Conservation (phyloP, 2,113 vertebrate genomes). For the Anthoscopus minutus region DNA sequence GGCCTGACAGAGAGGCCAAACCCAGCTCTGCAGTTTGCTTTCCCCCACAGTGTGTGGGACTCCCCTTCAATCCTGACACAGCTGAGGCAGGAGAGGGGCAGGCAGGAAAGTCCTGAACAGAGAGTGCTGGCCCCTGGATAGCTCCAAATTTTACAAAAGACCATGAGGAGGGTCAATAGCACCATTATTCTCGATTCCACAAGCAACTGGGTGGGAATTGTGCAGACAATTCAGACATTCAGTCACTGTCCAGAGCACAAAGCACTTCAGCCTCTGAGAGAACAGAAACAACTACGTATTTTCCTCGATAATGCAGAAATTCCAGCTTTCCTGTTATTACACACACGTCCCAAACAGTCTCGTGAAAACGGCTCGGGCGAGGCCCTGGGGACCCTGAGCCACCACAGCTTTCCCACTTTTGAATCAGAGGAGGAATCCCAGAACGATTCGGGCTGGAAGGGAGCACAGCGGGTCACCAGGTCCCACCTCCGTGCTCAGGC, state of each 20-base stretch:
- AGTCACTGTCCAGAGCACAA: background rate
- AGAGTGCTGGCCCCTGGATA: background rate
- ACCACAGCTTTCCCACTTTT: too few species aligned
- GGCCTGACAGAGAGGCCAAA: background rate
- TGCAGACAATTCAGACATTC: background rate
- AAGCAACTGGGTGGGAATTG: background rate
- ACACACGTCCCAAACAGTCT: too few species aligned
- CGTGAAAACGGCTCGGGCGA: accelerated
- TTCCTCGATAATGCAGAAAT: accelerated
- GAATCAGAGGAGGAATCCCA: background rate
- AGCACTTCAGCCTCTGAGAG: background rate
- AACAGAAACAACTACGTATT: background rate
- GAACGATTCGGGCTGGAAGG: background rate
- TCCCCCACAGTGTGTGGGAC: accelerated
- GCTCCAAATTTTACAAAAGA: background rate
- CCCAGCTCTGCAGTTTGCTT: background rate
- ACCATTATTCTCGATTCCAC: background rate
- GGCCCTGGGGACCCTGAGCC: too few species aligned
- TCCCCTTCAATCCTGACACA: background rate
- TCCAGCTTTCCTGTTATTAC: background rate
- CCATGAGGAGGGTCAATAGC: accelerated
- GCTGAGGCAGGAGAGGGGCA: background rate
- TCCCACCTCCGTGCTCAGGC: background rate
- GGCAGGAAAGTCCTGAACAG: background rate
- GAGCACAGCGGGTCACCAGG: too few species aligned